phyloP scores from a whole-genome alignment of 2,797 vertebrate species.

The Chromobotia macracanthus region DNA sequence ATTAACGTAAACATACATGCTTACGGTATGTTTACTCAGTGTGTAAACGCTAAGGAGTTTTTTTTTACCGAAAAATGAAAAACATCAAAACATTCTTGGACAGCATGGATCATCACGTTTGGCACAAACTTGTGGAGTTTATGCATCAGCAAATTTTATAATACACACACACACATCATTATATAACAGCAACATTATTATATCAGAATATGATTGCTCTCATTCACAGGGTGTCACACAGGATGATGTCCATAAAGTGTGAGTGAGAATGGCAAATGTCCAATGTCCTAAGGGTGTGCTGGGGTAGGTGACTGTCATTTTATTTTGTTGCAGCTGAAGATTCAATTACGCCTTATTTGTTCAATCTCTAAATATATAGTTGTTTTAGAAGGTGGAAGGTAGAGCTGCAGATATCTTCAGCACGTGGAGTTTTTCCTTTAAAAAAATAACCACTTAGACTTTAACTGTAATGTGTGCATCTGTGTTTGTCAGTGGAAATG shows the following conservation, averaged over 20 bases:
- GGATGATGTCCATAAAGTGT: conserved; percentile 84
- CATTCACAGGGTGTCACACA: conserved; percentile 83
- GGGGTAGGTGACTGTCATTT: conserved; percentile 75
- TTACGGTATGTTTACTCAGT: too few species aligned
- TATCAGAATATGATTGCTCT: conserved; percentile 10
- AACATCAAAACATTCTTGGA: too few species aligned
- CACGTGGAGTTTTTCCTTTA: background rate
- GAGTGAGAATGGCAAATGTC: conserved; percentile 83
- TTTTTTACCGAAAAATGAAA: too few species aligned
- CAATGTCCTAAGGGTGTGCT: conserved; percentile 82
- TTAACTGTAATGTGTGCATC: background rate
- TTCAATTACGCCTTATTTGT: background rate
- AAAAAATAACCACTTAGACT: too few species aligned
- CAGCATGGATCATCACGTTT: too few species aligned
- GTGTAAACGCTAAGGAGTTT: too few species aligned
- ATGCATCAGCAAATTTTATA: background rate
- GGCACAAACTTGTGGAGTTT: background rate
- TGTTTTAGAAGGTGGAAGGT: too few species aligned
- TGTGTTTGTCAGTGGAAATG: conserved; percentile 84
- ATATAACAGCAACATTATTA: too few species aligned
- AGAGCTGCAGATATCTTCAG: too few species aligned
- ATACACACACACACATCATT: too few species aligned
- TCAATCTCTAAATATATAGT: too few species aligned
- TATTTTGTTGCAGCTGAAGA: background rate
- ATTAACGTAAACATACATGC: too few species aligned